phyloP scores from a whole-genome alignment of 2,888 invertebrate species.

The Deilephila elpenor region DNA sequence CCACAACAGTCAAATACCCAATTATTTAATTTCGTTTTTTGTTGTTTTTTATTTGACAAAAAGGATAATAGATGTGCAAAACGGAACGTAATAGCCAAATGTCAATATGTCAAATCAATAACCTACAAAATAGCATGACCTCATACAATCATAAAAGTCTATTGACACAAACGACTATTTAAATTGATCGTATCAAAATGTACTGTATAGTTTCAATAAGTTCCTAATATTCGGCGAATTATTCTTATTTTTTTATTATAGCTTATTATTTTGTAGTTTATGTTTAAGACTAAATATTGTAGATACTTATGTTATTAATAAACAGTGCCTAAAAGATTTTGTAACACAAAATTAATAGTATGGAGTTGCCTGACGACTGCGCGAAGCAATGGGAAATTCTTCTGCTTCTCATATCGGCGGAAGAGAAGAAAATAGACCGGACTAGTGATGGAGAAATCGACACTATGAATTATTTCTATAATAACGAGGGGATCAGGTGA shows the following conservation, averaged over 20 bases:
- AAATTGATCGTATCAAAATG: background rate
- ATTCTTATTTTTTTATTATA: background rate
- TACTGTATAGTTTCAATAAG: background rate
- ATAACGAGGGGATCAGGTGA: conserved; percentile 72
- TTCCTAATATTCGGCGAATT: background rate
- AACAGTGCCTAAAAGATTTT: conserved; percentile 34
- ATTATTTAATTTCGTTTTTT: too few relatives aligned
- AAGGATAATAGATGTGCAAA: background rate
- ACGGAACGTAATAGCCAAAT: conserved; percentile 2
- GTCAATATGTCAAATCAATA: conserved; percentile 37
- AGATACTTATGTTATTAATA: background rate
- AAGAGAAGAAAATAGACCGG: conserved; percentile 76
- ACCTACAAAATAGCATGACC: conserved; percentile 24
- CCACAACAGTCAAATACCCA: too few relatives aligned
- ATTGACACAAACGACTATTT: background rate
- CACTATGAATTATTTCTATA: conserved; percentile 72
- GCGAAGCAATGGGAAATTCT: conserved; percentile 78
- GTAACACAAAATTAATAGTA: conserved; percentile 54
- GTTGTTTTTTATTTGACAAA: too few relatives aligned
- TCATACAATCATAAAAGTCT: background rate
- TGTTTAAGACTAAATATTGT: background rate
- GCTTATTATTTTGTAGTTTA: background rate
- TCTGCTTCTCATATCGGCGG: conserved; percentile 69
- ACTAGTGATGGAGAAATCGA: conserved; percentile 70
- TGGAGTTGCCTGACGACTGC: conserved; percentile 68